These are phyloP conservation scores for Mellivora capensis DNA, from an alignment of 2,113 vertebrate genomes.

Conservation along the genomic window DNA sequence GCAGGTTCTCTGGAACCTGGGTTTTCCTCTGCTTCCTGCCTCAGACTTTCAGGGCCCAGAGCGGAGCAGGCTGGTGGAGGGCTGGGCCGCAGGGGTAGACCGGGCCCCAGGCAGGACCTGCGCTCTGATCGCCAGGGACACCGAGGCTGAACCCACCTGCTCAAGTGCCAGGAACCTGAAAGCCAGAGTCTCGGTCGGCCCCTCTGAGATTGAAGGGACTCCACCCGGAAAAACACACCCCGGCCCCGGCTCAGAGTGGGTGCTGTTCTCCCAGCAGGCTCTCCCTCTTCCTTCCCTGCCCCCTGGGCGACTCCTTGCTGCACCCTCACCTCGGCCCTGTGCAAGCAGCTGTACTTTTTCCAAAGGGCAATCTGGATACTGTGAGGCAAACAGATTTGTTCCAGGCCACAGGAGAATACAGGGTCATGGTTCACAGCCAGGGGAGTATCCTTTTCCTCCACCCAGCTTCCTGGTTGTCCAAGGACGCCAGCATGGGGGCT, in stretches of 20 bases:
- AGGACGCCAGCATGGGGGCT: neutral
- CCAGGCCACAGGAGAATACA: neutral
- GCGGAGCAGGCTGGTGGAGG: neutral
- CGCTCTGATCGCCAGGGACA: neutral
- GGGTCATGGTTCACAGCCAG: neutral
- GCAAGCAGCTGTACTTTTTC: neutral
- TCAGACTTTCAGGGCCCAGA: neutral
- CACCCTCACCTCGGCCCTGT: no score
- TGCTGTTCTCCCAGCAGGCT: rapidly evolving
- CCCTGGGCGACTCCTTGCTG: rapidly evolving
- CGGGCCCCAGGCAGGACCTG: neutral
- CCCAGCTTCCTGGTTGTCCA: neutral
- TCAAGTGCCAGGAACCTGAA: neutral
- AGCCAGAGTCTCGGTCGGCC: neutral
- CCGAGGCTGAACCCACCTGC: neutral
- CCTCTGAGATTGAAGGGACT: neutral
- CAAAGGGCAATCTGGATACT: no score
- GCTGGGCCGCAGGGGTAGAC: neutral
- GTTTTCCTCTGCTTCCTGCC: neutral
- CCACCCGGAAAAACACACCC: rapidly evolving
- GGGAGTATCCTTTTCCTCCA: neutral
- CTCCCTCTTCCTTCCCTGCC: neutral
- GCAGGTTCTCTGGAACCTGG: neutral
- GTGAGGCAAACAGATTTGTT: neutral
- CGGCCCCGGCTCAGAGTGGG: neutral